Evolutionary conservation across 2,888 invertebrate species (phyloP).

Genomic region (Eurytoma californica): DNA sequence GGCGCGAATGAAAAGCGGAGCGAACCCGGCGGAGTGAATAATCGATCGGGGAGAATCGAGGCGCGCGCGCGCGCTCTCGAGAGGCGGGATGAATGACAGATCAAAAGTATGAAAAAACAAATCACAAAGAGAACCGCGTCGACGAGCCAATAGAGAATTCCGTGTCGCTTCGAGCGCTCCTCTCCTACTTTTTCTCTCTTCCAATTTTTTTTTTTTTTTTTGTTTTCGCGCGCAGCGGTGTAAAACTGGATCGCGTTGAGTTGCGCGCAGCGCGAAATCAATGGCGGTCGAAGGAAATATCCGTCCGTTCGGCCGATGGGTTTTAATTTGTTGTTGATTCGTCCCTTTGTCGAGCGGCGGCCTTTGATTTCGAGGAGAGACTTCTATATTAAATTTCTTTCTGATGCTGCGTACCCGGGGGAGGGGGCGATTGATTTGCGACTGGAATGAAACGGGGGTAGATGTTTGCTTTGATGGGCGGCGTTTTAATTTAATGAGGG

Average conservation of each 20-base stretch:
- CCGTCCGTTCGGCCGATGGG: background rate
- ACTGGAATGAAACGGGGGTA: background rate
- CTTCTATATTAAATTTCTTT: conserved; percentile 10
- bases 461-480: background rate
- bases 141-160: background rate
- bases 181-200: background rate
- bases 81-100: conserved; percentile 22
- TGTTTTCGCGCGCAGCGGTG: conserved; percentile 11
- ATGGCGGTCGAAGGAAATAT: background rate
- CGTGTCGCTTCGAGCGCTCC: conserved; percentile 3
- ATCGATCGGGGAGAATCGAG: conserved; percentile 31
- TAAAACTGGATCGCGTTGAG: conserved; percentile 15
- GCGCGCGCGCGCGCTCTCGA: background rate
- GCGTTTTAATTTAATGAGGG: background rate
- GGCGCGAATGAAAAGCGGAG: conserved; percentile 19
- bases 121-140: background rate
- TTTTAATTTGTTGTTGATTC: conserved; percentile 34
- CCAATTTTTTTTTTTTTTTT: background rate
- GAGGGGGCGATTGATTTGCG: background rate
- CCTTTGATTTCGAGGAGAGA: background rate
- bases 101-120: conserved; percentile 28
- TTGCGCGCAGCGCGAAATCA: background rate
- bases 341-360: background rate
- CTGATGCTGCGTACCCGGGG: no score
- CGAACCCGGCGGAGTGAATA: conserved; percentile 21